Conservation (phyloP, 2,797 vertebrate genomes). For the Spea hammondii region DNA sequence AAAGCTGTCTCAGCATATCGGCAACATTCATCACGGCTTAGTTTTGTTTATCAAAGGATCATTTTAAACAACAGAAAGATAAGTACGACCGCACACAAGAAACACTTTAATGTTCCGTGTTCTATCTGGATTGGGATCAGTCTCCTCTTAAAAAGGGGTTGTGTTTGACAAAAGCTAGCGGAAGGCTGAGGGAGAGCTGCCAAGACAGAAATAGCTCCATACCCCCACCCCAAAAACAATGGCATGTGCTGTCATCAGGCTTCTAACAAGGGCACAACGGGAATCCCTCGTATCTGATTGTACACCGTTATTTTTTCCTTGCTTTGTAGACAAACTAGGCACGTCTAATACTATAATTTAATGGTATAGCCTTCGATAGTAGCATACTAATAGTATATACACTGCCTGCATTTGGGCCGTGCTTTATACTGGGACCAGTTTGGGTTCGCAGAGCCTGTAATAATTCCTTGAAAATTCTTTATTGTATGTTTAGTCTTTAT, state of each 20-base stretch:
- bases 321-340: too few relatives aligned
- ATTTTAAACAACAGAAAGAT: not conserved
- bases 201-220: constrained; percentile 37
- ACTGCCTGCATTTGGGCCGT: too few relatives aligned
- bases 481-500: too few relatives aligned
- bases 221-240: constrained; percentile 38
- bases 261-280: not conserved
- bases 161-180: constrained; percentile 16
- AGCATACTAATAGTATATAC: too few relatives aligned
- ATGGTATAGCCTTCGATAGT: too few relatives aligned
- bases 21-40: not conserved
- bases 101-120: constrained; percentile 25
- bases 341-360: too few relatives aligned
- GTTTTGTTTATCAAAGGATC: not conserved
- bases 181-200: constrained; percentile 28
- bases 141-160: constrained; percentile 11
- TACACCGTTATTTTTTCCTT: too few relatives aligned
- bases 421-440: too few relatives aligned
- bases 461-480: too few relatives aligned
- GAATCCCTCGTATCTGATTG: constrained; percentile 1
- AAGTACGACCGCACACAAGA: constrained; percentile 9
- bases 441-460: too few relatives aligned
- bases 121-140: constrained; percentile 31
- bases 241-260: constrained; percentile 31
- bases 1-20: too few relatives aligned